Percentiles rank a stretch among this genome's conserved stretches.
phyloP scores from a whole-genome alignment of 2,797 vertebrate genomes.

The Chelmon rostratus region DNA sequence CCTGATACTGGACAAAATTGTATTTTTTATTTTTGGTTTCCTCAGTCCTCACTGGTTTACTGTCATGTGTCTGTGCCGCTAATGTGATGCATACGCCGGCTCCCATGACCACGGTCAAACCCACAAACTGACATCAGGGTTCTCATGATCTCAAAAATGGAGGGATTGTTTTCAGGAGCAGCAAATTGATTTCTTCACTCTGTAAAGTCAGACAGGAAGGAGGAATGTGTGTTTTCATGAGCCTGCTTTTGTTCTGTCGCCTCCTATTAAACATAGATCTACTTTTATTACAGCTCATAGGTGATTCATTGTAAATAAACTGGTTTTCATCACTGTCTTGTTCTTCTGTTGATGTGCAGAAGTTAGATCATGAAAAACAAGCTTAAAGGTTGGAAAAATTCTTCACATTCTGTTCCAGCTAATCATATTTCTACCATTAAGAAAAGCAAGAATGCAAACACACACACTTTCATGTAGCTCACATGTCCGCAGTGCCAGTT shows the following conservation, averaged over 20 bases:
- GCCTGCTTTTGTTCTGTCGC: neutral
- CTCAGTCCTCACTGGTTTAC: slow-evolving; percentile 30
- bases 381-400: neutral
- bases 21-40: slow-evolving; percentile 9
- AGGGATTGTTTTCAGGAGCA: slow-evolving; percentile 64
- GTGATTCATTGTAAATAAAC: slow-evolving; percentile 13
- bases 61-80: slow-evolving; percentile 78
- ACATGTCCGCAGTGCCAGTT: neutral
- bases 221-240: neutral
- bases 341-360: neutral
- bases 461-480: neutral
- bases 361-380: neutral
- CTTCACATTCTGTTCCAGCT: slow-evolving; percentile 29
- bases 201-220: slow-evolving; percentile 6
- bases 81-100: slow-evolving; percentile 74
- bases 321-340: neutral
- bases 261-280: neutral
- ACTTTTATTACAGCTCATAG: neutral
- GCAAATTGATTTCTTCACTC: slow-evolving; percentile 19
- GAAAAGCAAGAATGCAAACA: slow-evolving; percentile 16
- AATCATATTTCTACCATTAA: slow-evolving; percentile 15
- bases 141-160: slow-evolving; percentile 68
- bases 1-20: neutral
- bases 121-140: slow-evolving; percentile 56
- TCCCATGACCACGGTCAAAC: slow-evolving; percentile 75